These are phyloP conservation scores for Copsychus sechellarum DNA, from an alignment of 2,113 vertebrate genomes.

Conservation along the genomic window DNA sequence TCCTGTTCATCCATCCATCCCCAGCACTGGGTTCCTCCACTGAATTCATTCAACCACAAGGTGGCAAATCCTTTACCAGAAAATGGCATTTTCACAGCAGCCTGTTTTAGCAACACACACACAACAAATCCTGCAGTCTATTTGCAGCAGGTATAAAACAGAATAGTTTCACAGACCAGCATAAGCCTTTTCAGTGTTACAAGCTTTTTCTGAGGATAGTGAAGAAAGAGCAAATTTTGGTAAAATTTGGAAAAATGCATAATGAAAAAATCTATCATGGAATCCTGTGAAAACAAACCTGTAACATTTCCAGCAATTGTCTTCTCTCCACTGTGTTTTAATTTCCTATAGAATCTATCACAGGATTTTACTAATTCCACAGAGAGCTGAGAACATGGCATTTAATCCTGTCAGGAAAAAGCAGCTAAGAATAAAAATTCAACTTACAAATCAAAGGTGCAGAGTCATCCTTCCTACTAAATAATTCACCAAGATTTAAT, in stretches of 20 bases:
- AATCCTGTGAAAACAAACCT: not conserved
- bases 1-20: fast-evolving
- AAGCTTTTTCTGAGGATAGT: not conserved
- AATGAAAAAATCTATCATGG: not conserved
- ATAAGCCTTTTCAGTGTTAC: not conserved
- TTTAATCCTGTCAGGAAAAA: conserved; percentile 46
- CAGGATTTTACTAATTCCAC: conserved; percentile 25
- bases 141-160: not conserved
- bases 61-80: not conserved
- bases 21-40: not conserved
- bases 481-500: conserved; percentile 58
- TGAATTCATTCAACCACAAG: not conserved
- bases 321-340: not conserved
- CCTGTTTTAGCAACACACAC: not conserved
- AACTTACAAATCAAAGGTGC: conserved; percentile 56
- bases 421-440: conserved; percentile 48
- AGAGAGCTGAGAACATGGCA: conserved; percentile 4
- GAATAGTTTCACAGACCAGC: not conserved
- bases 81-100: not conserved
- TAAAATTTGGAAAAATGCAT: not conserved
- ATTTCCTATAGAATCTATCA: conserved; percentile 27
- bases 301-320: not conserved
- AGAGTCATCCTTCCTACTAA: conserved; percentile 31
- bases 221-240: not conserved
- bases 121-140: not conserved